These are phyloP conservation scores for Hipposideros larvatus DNA, from an alignment of 2,797 vertebrate species.

Conservation along the genomic window DNA sequence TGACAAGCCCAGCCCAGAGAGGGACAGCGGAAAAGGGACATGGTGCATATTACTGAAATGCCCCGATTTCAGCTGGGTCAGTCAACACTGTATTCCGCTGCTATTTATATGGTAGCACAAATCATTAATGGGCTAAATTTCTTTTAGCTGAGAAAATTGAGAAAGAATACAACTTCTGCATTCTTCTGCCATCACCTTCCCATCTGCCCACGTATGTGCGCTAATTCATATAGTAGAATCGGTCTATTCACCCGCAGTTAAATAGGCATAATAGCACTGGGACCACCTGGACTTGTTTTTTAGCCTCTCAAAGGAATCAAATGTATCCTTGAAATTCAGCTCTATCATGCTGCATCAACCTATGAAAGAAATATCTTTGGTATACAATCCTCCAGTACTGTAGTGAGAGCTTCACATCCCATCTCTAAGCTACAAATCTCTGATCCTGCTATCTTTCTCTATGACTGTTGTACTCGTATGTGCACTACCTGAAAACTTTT, in stretches of 20 bases:
- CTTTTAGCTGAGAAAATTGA: not conserved
- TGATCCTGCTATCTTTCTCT: not conserved
- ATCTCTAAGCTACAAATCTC: not conserved
- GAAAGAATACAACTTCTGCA: accelerated
- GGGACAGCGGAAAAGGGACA: accelerated
- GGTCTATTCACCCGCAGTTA: conserved; percentile 93
- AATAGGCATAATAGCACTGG: conserved; percentile 98
- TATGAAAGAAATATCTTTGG: conserved; percentile 81
- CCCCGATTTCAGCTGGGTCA: not conserved
- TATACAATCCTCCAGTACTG: not conserved
- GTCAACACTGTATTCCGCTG: accelerated
- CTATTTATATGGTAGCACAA: no score
- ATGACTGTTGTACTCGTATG: no score
- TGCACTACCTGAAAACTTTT: not conserved
- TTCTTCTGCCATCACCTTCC: no score
- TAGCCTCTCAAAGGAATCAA: conserved; percentile 95
- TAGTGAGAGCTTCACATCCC: accelerated
- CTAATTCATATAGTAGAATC: accelerated
- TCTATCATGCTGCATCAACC: conserved; percentile 99
- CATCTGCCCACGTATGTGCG: accelerated
- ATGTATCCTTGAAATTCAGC: conserved; percentile 96
- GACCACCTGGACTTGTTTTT: conserved; percentile 99
- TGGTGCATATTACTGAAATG: accelerated
- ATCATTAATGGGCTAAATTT: no score
- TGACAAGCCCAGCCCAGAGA: accelerated